Percentiles rank a stretch among this genome's conserved stretches.
phyloP scores from a whole-genome alignment of 2,888 invertebrate genomes.

The Aporophyla lueneburgensis region DNA sequence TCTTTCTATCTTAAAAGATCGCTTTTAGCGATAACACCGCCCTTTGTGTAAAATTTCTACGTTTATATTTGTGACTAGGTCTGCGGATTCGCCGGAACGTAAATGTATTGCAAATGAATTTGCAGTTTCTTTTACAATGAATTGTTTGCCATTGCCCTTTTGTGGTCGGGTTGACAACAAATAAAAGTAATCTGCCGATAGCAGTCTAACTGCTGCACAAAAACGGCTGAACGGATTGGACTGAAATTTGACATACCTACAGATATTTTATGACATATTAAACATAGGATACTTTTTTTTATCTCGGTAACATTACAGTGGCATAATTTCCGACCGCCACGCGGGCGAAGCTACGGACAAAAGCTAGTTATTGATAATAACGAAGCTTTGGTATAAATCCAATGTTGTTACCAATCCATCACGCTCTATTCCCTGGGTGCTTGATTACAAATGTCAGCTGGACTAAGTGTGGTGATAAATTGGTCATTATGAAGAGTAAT shows the following conservation, averaged over 20 bases:
- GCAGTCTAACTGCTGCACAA: background rate
- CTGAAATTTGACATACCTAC: too few relatives aligned
- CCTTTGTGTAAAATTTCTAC: background rate
- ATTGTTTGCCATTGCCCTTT: background rate
- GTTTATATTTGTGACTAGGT: background rate
- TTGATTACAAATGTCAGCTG: conserved; percentile 49
- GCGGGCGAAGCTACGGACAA: too few relatives aligned
- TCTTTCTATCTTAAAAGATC: background rate
- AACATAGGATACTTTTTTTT: too few relatives aligned
- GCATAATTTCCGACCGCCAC: too few relatives aligned
- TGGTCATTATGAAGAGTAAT: conserved; percentile 57
- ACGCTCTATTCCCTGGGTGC: conserved; percentile 17
- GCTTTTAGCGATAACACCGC: too few relatives aligned
- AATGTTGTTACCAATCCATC: conserved; percentile 47
- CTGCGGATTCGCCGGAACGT: too few relatives aligned
- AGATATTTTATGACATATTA: too few relatives aligned
- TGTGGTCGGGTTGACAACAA: background rate
- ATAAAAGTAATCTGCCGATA: background rate
- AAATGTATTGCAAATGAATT: background rate
- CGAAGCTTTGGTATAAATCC: conserved; percentile 25
- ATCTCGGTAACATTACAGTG: too few relatives aligned
- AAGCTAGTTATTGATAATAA: conserved; percentile 8
- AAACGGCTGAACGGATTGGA: background rate
- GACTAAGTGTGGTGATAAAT: conserved; percentile 54
- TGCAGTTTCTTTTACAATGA: background rate